Percentiles rank a stretch among this genome's conserved stretches.
These are phyloP conservation scores for Zaprionus kolodkinae DNA, from an alignment of 1,140 invertebrate genomes.

Conservation along the genomic window DNA sequence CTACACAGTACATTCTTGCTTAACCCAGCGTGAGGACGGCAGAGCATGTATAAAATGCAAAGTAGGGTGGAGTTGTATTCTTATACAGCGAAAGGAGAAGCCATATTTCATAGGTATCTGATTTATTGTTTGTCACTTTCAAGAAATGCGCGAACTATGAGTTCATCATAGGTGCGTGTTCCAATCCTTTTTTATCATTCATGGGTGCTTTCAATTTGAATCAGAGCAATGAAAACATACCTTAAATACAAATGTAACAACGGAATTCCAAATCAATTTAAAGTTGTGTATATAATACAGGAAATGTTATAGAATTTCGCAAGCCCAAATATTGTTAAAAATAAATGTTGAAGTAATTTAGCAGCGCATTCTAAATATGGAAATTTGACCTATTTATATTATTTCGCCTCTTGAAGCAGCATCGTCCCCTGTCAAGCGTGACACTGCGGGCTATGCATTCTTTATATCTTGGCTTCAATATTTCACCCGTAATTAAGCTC, in stretches of 20 bases:
- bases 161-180: conserved; percentile 49
- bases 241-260: too few relatives aligned
- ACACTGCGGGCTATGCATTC: conserved; percentile 40
- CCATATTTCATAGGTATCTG: conserved; percentile 13
- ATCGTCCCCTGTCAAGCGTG: conserved; percentile 35
- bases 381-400: conserved; percentile 62
- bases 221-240: neutral
- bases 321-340: conserved; percentile 58
- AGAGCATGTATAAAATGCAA: neutral
- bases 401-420: conserved; percentile 49
- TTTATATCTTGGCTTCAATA: conserved; percentile 22
- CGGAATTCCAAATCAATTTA: neutral
- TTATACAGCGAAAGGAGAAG: neutral
- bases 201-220: neutral
- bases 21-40: neutral
- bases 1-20: neutral
- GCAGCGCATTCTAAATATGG: conserved; percentile 69
- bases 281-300: neutral
- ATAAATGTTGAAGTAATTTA: conserved; percentile 49
- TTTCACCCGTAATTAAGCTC: conserved; percentile 71
- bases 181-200: conserved; percentile 17
- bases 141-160: conserved; percentile 36
- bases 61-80: neutral
- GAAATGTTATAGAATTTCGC: conserved; percentile 29
- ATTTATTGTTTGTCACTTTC: conserved; percentile 19